Conservation (phyloP, 35 echinoderm and acorn worm genomes). For the Eucidaris tribuloides region DNA sequence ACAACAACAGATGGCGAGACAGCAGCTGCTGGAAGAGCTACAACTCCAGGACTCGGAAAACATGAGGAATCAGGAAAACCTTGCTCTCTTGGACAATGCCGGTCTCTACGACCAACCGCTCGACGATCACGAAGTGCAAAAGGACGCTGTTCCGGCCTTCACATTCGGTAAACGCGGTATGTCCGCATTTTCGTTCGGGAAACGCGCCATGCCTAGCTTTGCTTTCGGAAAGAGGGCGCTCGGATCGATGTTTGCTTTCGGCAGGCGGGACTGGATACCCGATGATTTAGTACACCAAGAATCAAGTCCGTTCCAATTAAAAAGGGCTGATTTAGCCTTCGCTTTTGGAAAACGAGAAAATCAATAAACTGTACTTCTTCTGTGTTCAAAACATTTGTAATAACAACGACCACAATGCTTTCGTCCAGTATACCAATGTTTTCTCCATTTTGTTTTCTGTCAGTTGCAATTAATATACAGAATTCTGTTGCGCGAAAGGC, state of each 20-base stretch:
- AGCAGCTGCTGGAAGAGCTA: conserved; percentile 2
- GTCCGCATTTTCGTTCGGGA: conserved; percentile 12
- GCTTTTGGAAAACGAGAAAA: conserved; percentile 7
- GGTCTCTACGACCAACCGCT: background rate
- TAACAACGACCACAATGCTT: no score
- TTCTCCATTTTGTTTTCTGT: no score
- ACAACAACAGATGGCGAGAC: background rate
- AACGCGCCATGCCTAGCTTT: background rate
- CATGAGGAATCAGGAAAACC: background rate
- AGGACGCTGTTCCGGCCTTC: background rate
- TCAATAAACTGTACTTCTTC: background rate
- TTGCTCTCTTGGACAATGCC: background rate
- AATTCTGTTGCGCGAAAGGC: no score
- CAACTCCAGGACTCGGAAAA: background rate
- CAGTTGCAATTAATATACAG: no score
- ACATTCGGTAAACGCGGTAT: conserved; percentile 11
- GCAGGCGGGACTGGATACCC: background rate
- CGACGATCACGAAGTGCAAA: conserved; percentile 6
- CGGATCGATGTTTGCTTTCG: background rate
- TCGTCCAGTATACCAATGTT: no score
- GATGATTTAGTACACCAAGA: background rate
- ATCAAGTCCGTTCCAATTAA: background rate
- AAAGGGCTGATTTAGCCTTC: conserved; percentile 13
- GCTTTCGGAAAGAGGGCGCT: conserved; percentile 1
- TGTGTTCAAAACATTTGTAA: no score